Evolutionary conservation across 2,113 vertebrate species (phyloP).

Genomic region (Cynoglossus semilaevis): DNA sequence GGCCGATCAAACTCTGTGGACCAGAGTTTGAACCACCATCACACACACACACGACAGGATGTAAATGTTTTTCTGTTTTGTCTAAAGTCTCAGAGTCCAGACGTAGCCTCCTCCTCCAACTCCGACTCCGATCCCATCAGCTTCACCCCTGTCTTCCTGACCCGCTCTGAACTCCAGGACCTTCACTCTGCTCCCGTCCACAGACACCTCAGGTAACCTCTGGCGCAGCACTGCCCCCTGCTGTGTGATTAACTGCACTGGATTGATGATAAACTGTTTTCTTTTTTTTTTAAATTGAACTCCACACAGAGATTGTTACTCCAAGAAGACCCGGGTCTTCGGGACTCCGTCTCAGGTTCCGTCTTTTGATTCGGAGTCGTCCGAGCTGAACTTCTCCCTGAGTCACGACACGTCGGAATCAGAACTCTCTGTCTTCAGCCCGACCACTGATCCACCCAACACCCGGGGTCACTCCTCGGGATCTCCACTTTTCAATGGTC

Average conservation of each 20-base stretch:
- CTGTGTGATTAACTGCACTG: no score
- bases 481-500: conserved; percentile 40
- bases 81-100: conserved; percentile 36
- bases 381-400: conserved; percentile 21
- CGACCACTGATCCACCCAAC: background rate
- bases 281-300: conserved; percentile 65
- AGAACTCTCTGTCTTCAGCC: conserved; percentile 39
- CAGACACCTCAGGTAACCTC: conserved; percentile 73
- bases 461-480: conserved; percentile 11
- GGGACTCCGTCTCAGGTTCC: conserved; percentile 68
- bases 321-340: conserved; percentile 62
- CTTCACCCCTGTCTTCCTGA: conserved; percentile 81
- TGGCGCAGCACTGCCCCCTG: background rate
- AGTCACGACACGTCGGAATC: conserved; percentile 43
- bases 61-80: no score
- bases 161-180: conserved; percentile 67
- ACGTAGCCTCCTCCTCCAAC: no score
- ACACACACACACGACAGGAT: no score
- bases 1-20: no score
- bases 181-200: conserved; percentile 76
- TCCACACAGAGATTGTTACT: conserved; percentile 43
- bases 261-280: conserved; percentile 8
- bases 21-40: no score
- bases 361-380: conserved; percentile 44
- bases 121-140: conserved; percentile 59